phyloP scores from a whole-genome alignment of 92 coral and sea anemone species.

The Phenganax stokvisi region DNA sequence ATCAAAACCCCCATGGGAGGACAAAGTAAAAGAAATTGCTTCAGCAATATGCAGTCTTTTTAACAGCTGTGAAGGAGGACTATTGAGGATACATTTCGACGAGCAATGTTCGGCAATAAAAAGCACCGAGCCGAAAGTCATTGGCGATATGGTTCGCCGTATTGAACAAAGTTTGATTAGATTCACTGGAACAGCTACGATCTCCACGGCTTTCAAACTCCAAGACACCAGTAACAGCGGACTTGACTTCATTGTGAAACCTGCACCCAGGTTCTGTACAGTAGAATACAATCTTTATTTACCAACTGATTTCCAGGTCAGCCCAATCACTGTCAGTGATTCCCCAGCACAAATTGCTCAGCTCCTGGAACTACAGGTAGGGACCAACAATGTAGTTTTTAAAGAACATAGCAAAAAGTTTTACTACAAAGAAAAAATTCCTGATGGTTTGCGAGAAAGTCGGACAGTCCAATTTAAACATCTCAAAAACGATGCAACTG shows the following conservation, averaged over 20 bases:
- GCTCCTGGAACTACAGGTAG: background rate
- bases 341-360: background rate
- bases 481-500: background rate
- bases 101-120: background rate
- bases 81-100: background rate
- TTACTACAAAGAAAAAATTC: background rate
- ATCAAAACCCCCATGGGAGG: slow-evolving; percentile 20
- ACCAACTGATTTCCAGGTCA: background rate
- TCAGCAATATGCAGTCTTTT: slow-evolving; percentile 8
- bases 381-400: background rate
- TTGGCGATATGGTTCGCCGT: slow-evolving; percentile 21
- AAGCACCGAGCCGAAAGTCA: background rate
- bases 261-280: background rate
- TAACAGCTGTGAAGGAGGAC: slow-evolving; percentile 14
- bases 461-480: slow-evolving; percentile 5
- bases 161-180: slow-evolving; percentile 24
- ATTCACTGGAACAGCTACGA: slow-evolving; percentile 14
- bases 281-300: background rate
- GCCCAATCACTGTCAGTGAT: background rate
- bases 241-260: slow-evolving; percentile 1
- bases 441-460: background rate
- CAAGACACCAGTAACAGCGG: background rate
- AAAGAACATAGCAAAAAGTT: background rate
- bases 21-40: slow-evolving; percentile 18
- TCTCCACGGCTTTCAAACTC: slow-evolving; percentile 26